Base-by-base conservation (phyloP, 92 coral and sea anemone species). In the Hydrozoanthus gracilis region DNA sequence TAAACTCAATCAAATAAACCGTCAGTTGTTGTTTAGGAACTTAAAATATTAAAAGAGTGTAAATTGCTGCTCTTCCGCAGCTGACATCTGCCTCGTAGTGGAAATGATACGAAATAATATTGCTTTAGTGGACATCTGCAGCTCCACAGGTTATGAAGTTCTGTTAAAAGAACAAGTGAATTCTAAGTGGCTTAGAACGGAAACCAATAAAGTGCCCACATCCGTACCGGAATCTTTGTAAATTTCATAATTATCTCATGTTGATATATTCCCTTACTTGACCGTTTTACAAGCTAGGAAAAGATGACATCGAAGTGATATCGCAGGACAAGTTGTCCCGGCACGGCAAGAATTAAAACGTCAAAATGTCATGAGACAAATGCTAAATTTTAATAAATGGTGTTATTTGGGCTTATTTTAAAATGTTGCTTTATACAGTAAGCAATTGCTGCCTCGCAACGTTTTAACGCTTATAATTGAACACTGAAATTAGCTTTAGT, bases 141-240 rank as follows among this genome's bases (percentile, higher is more conserved):
- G 61, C 55, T 61, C 12, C 85, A 3, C 7, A 73, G 85, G 48
- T 80, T 80, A 80, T 80, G 85, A 80, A 80, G 58, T 80, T 80
- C n/a, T 46, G 46, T 61, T 47, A 80, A 79, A 79, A 65, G 85
- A 80, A 62, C 85, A 80, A 80, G 85, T 60, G 71, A 66, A 4
- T n/a, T 8, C 39, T 61, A 61, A 79, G 84, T 62, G 56, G 62
- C 64, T 64, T 80, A 48, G 60, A 80, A 80, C 85, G 85, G 85
- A 80, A 80, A 80, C 47, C 85, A 80, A 80, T 80, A 80, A 80
- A 80, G 85, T 64, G 48, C 61, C 61, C 56, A 65, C 85, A 80
- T 80, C 85, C 85, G 85, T 80, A 64, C 85, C 85, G 85, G 73
- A 80, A 80, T 80, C 85, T 80, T 80, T 80, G 85, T 80, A 62